Evolutionary conservation across 2,797 vertebrate species (phyloP), one percentile per base, ranked within the genome.

Genomic region (Emydoidea blandingii): DNA sequence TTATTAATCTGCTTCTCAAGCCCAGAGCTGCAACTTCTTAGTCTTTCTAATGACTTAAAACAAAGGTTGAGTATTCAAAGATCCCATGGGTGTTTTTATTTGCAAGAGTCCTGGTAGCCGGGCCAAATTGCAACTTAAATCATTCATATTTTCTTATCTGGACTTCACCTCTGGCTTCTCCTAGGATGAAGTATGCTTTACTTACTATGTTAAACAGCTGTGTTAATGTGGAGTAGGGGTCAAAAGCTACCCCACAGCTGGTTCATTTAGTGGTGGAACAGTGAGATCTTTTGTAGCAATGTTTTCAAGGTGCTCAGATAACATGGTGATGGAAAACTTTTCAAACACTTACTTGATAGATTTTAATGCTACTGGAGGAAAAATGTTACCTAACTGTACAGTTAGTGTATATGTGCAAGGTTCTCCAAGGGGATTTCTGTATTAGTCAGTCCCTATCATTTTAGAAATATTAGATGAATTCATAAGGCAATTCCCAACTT

Each of bases 381-480:
- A 93, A 94, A 85, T 49, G 18, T 59, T 56, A 72, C 31, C 8
- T 81, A 87, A 93, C 49, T 90, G 18, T 54, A 49, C 4, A 2
- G 68, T 93, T 90, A 91, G 34, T 85, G 53, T 41, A 62, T 41
- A 93, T 88, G 52, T 85, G 89, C 59, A 83, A 49, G 81, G 74
- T 82, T 12, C 23, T 92, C 59, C 19, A 16, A 19, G 59, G 79
- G 52, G 47, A 47, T 76, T 93, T 91, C 62, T 83, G 87, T 95
- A 93, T 91, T 12, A 68, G 34, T 76, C 89, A 91, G 29, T 53
- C 86, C 81, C 81, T 93, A 85, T 83, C 91, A 89, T 44, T 94
- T 90, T 44, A 95, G 90, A 81, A 82, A 47, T 79, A 87, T 41
- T 37, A 96, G 91, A 96, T 92, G 8, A 94, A 91, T 96, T 95